Conservation (phyloP, 2,113 vertebrate species). For the Sylvia atricapilla region DNA sequence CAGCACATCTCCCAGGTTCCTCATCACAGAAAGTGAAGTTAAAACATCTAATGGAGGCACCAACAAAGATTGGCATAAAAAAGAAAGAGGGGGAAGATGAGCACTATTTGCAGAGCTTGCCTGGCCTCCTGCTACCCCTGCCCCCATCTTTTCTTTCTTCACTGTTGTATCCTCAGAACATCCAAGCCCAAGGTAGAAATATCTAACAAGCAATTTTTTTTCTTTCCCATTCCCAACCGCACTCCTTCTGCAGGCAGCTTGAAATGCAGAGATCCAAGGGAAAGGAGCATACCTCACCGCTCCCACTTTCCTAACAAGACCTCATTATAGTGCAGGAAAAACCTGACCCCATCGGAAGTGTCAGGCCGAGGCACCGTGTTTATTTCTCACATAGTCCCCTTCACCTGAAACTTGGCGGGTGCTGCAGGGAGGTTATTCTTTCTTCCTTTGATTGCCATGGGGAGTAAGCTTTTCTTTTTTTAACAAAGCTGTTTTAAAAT, state of each 20-base stretch:
- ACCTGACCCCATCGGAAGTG: constrained; percentile 59
- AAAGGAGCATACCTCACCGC: constrained; percentile 31
- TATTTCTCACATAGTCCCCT: constrained; percentile 33
- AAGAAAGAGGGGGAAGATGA: neutral
- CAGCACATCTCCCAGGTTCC: constrained; percentile 21
- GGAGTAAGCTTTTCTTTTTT: constrained; percentile 40
- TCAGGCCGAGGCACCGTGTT: constrained; percentile 54
- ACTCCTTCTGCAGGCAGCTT: constrained; percentile 25
- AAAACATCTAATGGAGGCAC: constrained; percentile 25
- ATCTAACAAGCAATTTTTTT: neutral
- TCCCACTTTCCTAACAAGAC: constrained; percentile 66
- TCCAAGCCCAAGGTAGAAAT: constrained; percentile 37
- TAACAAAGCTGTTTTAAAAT: constrained; percentile 59
- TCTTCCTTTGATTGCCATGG: constrained; percentile 24
- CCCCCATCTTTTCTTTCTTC: constrained; percentile 20
- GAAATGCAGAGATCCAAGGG: constrained; percentile 64
- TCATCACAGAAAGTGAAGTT: constrained; percentile 30
- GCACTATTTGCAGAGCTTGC: neutral
- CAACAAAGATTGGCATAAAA: neutral
- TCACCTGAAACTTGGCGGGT: constrained; percentile 10
- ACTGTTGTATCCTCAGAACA: neutral
- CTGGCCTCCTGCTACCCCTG: constrained; percentile 17
- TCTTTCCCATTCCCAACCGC: neutral
- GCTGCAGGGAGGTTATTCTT: neutral
- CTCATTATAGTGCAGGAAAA: constrained; percentile 65